Evolutionary conservation across 2,113 vertebrate genomes (phyloP).

Genomic region (Bostrychus sinensis): DNA sequence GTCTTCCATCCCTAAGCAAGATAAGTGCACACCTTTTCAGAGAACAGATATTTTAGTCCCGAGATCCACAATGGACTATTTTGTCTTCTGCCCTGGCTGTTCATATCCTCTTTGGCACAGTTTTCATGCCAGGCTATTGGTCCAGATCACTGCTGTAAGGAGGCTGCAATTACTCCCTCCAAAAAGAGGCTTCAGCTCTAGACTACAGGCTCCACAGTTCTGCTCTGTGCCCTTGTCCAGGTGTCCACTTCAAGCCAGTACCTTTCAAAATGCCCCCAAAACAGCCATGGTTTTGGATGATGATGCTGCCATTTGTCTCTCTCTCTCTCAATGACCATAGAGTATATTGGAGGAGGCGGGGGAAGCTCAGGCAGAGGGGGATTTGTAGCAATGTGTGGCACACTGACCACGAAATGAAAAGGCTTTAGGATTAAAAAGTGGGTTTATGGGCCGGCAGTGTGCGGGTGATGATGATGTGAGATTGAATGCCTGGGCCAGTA

Average conservation of each 20-base stretch:
- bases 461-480: slow-evolving; percentile 56
- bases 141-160: neutral
- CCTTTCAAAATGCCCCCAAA: slow-evolving; percentile 18
- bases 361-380: slow-evolving; percentile 48
- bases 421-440: slow-evolving; percentile 80
- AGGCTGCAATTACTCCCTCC: slow-evolving; percentile 23
- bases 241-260: slow-evolving; percentile 10
- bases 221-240: slow-evolving; percentile 38
- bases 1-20: slow-evolving; percentile 3
- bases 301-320: slow-evolving; percentile 54
- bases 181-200: slow-evolving; percentile 24
- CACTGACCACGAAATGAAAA: slow-evolving; percentile 67
- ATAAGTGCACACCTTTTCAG: neutral
- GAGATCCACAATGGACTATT: slow-evolving; percentile 1
- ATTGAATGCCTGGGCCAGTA: slow-evolving; percentile 58
- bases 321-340: slow-evolving; percentile 18
- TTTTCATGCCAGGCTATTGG: slow-evolving; percentile 26
- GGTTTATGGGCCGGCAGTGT: slow-evolving; percentile 75
- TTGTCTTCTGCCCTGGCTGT: slow-evolving; percentile 11
- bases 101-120: slow-evolving; percentile 30
- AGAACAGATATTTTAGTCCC: neutral
- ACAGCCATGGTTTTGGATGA: slow-evolving; percentile 39
- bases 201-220: slow-evolving; percentile 18
- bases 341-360: slow-evolving; percentile 25
- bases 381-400: slow-evolving; percentile 63